Percentiles rank a stretch among this genome's conserved stretches.
These are phyloP conservation scores for Pollenia griseotomentosa DNA, from an alignment of 2,888 invertebrate genomes.

Conservation along the genomic window DNA sequence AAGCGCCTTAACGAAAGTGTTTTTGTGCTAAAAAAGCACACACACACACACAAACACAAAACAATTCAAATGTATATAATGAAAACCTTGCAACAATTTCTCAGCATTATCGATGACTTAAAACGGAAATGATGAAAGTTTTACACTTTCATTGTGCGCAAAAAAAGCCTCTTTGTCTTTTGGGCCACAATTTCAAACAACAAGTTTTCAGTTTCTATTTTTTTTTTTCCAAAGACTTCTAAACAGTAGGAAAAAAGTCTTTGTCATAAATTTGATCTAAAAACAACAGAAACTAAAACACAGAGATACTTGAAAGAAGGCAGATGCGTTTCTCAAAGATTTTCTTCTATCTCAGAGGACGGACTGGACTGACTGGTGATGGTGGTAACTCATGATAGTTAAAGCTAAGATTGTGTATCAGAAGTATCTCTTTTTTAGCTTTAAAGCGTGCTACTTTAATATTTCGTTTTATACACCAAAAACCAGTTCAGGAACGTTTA, in stretches of 20 bases:
- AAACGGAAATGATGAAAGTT: conserved; percentile 74
- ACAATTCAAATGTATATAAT: neutral
- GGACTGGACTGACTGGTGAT: conserved; percentile 1
- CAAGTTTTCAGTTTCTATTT: conserved; percentile 50
- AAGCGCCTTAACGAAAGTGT: conserved; percentile 67
- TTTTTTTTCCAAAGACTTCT: neutral
- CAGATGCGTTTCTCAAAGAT: conserved; percentile 53
- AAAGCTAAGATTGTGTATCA: neutral
- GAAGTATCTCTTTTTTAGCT: neutral
- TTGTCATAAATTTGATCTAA: conserved; percentile 49
- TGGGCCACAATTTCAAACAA: conserved; percentile 20
- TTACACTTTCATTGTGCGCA: conserved; percentile 70
- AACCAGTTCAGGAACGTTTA: conserved; percentile 62
- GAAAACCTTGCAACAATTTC: conserved; percentile 37
- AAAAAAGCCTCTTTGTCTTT: conserved; percentile 26
- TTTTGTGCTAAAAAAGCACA: conserved; percentile 37
- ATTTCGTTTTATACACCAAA: conserved; percentile 40
- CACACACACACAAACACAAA: conserved; percentile 8
- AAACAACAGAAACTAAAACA: conserved; percentile 39
- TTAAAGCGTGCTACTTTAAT: conserved; percentile 62
- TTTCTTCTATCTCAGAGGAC: conserved; percentile 1
- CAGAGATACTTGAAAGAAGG: conserved; percentile 32
- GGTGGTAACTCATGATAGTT: neutral
- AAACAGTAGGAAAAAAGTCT: neutral
- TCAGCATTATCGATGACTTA: conserved; percentile 52